Evolutionary conservation across 2,797 vertebrate genomes (phyloP), one percentile per base, ranked within the genome.

Genomic region (Scleropages formosus): DNA sequence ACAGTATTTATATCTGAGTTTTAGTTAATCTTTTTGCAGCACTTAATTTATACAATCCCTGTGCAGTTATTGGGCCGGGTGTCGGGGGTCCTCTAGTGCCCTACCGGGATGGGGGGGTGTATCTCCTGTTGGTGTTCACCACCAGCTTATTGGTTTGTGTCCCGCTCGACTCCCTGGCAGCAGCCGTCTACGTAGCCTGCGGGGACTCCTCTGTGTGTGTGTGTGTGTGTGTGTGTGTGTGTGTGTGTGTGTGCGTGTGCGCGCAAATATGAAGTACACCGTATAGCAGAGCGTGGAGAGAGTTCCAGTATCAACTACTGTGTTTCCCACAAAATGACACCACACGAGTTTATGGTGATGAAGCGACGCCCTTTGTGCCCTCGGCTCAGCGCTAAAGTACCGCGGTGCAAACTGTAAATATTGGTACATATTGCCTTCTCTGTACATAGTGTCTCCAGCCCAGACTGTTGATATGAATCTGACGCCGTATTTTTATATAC

Each of bases 1-100:
- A 96, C 93, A 95, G 94, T 96, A 96, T 95, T 96, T 96, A 95
- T 95, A 91, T 82, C 94, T 89, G 82, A 77, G 87, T 90, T 91
- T 92, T 89, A 82, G 80, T 78, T 80, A 18, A 80, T 84, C 82
- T 85, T 93, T 90, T 89, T 88, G 89, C 82, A 90, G 93, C 94
- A 94, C 93, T 95, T 95, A 95, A 94, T 95, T 95, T 95, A 94
- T 95, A 89, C n/a, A n/a, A n/a, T 83, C 78, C 88, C 78, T 85
- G 39, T 39, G 31, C 6, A 39, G 31, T 39, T 39, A 31, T 6
- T 39, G 2, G 31, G 31, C 39, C 6, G 51, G 26, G 56, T 49
- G 58, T n/a, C 13, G 26, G 69, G 26, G 24, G 16, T 46, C 16
- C 44, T 8, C n/a, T 51, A 7, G 64, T 4, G 18, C 22, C 26